Evolutionary conservation across 1,140 invertebrate genomes (phyloP).

Genomic region (Radopholus similis): DNA sequence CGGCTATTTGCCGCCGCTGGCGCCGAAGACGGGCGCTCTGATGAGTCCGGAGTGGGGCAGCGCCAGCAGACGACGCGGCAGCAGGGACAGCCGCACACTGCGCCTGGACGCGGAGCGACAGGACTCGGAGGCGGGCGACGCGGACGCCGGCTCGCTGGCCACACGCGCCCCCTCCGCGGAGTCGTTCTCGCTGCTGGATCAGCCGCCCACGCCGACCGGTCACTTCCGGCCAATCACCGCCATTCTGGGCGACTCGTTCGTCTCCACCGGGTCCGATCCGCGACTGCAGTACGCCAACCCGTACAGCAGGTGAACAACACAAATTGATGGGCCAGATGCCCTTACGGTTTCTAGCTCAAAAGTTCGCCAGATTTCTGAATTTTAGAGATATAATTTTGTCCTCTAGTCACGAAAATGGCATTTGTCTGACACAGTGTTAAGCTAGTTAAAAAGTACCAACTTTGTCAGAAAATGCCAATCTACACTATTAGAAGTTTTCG

Average conservation of each 20-base stretch:
- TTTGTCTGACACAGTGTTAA: too few relatives aligned
- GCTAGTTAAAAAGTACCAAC: too few relatives aligned
- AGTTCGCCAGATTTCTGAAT: too few relatives aligned
- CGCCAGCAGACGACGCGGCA: neutral
- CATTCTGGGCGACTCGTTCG: neutral
- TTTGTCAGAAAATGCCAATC: too few relatives aligned
- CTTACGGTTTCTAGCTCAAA: too few relatives aligned
- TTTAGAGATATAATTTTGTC: too few relatives aligned
- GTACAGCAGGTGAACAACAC: constrained; percentile 30
- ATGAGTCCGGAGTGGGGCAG: neutral
- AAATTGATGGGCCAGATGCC: neutral
- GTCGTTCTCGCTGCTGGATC: neutral
- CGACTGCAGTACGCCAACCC: constrained; percentile 33
- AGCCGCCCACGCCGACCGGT: constrained; percentile 2
- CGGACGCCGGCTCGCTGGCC: neutral
- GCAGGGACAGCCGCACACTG: neutral
- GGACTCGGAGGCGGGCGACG: neutral
- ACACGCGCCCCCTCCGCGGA: neutral
- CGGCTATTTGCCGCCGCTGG: constrained; percentile 1
- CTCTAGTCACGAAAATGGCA: too few relatives aligned
- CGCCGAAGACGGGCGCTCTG: neutral
- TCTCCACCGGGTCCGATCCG: constrained; percentile 20
- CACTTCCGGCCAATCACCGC: constrained; percentile 4
- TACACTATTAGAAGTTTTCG: too few relatives aligned
- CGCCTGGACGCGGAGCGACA: neutral